Conservation (phyloP, 2,797 vertebrate species). For the Acanthurus leucopareius region DNA sequence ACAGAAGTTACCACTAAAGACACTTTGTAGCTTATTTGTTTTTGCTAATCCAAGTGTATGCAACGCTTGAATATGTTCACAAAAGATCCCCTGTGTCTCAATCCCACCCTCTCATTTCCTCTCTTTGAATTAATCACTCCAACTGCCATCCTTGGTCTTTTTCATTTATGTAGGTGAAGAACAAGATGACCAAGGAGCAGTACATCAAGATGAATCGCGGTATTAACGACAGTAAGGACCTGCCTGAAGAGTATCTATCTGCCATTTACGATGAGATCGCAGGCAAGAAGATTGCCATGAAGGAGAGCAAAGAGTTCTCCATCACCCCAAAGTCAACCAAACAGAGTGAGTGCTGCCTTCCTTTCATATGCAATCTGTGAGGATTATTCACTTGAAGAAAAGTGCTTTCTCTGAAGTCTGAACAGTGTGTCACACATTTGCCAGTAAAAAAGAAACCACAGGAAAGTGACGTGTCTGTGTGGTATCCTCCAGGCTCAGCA, state of each 20-base stretch:
- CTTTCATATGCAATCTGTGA: neutral
- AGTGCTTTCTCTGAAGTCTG: neutral
- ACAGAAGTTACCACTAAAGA: neutral
- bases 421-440: too few relatives aligned
- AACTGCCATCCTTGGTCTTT: neutral
- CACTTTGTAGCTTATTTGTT: neutral
- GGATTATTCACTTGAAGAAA: neutral
- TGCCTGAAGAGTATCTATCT: conserved; percentile 97
- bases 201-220: conserved; percentile 99
- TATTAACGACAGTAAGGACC: conserved; percentile 99
- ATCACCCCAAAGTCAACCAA: conserved; percentile 96
- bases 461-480: too few relatives aligned
- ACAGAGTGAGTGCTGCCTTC: conserved; percentile 89
- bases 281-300: conserved; percentile 99
- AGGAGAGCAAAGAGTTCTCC: conserved; percentile 97
- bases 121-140: neutral
- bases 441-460: too few relatives aligned
- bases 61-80: neutral
- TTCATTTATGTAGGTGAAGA: conserved; percentile 91
- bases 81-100: neutral
- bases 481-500: neutral
- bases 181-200: conserved; percentile 99
- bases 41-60: neutral
- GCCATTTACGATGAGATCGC: conserved; percentile 99
- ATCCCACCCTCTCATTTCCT: neutral